Evolutionary conservation across 2,797 vertebrate species (phyloP).

Genomic region (Xenopus petersii): DNA sequence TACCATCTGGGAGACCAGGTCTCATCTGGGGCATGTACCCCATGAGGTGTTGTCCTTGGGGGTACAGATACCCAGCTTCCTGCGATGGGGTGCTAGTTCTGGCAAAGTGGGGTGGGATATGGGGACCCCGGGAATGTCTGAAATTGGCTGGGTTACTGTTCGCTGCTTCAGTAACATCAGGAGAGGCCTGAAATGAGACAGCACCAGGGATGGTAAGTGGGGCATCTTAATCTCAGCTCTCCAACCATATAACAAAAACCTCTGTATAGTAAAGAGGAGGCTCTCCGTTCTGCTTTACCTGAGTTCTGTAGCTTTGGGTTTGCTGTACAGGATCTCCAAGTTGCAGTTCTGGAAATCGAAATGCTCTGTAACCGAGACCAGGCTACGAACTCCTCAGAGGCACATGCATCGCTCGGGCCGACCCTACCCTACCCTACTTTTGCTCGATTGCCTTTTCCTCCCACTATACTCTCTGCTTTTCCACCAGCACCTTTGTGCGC

Average conservation of each 20-base stretch:
- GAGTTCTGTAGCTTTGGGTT: constrained; percentile 76
- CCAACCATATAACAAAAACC: too few relatives aligned
- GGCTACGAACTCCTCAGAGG: constrained; percentile 76
- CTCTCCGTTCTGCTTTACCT: constrained; percentile 65
- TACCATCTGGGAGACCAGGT: constrained; percentile 59
- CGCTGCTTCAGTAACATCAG: neutral
- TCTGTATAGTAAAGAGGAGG: too few relatives aligned
- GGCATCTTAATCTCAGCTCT: too few relatives aligned
- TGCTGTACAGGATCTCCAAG: constrained; percentile 73
- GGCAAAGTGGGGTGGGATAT: neutral
- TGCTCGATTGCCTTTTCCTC: constrained; percentile 68
- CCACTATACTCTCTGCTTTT: constrained; percentile 71
- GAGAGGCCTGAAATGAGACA: constrained; percentile 63
- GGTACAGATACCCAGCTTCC: constrained; percentile 79
- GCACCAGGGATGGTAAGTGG: neutral
- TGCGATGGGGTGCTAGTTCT: constrained; percentile 60
- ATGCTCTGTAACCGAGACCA: constrained; percentile 68
- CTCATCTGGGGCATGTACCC: constrained; percentile 66
- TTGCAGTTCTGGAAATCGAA: constrained; percentile 71
- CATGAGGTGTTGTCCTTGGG: constrained; percentile 71
- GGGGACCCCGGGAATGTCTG: neutral
- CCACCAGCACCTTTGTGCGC: constrained; percentile 67
- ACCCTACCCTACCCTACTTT: constrained; percentile 57
- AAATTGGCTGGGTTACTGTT: neutral
- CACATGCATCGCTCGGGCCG: constrained; percentile 71